These are phyloP conservation scores for Tadarida brasiliensis DNA, from an alignment of 2,797 vertebrate genomes.

Conservation along the genomic window DNA sequence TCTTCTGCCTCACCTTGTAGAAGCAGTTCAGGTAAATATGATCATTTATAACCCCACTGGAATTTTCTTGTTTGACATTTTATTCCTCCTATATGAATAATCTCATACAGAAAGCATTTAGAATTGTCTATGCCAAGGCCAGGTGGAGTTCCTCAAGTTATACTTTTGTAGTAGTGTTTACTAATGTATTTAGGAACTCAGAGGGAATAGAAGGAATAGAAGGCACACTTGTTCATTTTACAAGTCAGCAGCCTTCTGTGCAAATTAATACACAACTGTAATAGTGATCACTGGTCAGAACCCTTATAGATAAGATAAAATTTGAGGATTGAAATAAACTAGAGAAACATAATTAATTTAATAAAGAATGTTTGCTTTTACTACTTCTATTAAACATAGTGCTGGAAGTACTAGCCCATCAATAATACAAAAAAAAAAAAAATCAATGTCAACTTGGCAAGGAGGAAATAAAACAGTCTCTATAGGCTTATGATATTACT, in stretches of 20 bases:
- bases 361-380: background rate
- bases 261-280: background rate
- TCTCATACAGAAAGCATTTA: background rate
- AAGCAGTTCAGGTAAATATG: background rate
- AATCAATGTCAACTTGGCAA: background rate
- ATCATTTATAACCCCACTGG: background rate
- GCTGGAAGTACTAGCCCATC: background rate
- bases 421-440: background rate
- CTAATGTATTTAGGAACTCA: background rate
- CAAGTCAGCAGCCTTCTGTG: background rate
- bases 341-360: constrained; percentile 22
- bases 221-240: background rate
- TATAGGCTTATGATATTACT: background rate
- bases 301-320: background rate
- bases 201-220: background rate
- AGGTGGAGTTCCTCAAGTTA: background rate
- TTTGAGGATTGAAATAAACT: constrained; percentile 20
- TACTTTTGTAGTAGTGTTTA: background rate
- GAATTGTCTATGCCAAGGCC: background rate
- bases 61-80: background rate
- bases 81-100: background rate
- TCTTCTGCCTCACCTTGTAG: background rate
- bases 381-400: background rate
- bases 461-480: background rate
- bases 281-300: background rate